These are phyloP conservation scores for Agrochola macilenta DNA, from an alignment of 2,888 invertebrate species.

Conservation along the genomic window DNA sequence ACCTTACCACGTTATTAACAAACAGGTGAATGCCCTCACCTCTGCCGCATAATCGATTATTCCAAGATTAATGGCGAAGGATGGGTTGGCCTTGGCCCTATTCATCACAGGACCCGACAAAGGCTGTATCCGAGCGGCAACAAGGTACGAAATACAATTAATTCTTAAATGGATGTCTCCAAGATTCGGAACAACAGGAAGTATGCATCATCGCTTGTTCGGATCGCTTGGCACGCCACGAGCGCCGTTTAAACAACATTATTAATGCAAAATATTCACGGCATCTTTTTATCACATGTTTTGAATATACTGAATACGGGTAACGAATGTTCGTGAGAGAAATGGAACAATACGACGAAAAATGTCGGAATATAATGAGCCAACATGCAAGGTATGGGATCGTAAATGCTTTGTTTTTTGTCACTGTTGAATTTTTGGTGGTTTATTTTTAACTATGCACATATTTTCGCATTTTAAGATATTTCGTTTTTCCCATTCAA, in stretches of 20 bases:
- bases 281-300: slow-evolving; percentile 51
- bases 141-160: slow-evolving; percentile 36
- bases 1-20: slow-evolving; percentile 52
- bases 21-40: slow-evolving; percentile 56
- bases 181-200: slow-evolving; percentile 63
- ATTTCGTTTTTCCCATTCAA: neutral
- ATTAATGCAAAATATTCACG: slow-evolving; percentile 62
- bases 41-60: slow-evolving; percentile 52
- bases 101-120: slow-evolving; percentile 38
- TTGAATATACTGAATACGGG: slow-evolving; percentile 48
- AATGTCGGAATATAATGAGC: slow-evolving; percentile 43
- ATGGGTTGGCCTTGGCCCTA: slow-evolving; percentile 56
- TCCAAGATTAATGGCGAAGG: slow-evolving; percentile 53
- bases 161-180: slow-evolving; percentile 58
- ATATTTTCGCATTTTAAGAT: neutral
- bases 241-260: slow-evolving; percentile 46
- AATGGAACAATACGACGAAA: slow-evolving; percentile 54
- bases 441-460: neutral
- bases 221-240: slow-evolving; percentile 54
- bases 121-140: slow-evolving; percentile 35
- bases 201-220: slow-evolving; percentile 63
- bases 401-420: slow-evolving; percentile 19
- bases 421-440: neutral
- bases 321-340: slow-evolving; percentile 56
- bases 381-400: slow-evolving; percentile 35